Evolutionary conservation across 2,113 vertebrate species (phyloP).

Genomic region (Spea bombifrons): DNA sequence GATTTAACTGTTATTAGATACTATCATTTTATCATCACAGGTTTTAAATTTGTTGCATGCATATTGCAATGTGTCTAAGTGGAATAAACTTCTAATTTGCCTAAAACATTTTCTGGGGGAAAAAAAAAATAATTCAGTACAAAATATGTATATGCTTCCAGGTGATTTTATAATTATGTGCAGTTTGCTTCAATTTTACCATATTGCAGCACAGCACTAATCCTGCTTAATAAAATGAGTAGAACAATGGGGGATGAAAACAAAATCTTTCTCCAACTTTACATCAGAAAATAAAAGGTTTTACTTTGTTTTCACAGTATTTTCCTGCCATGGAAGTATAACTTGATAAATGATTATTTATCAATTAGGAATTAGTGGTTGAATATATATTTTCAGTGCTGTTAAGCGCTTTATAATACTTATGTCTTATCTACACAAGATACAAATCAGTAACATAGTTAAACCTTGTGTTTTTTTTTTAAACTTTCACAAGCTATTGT

Average conservation of each 20-base stretch:
- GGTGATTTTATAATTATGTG: slow-evolving; percentile 48
- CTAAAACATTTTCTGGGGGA: slow-evolving; percentile 50
- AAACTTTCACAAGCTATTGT: no score
- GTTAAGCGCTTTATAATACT: no score
- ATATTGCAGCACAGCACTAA: slow-evolving; percentile 49
- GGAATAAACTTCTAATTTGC: slow-evolving; percentile 52
- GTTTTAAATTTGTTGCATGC: slow-evolving; percentile 49
- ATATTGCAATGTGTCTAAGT: slow-evolving; percentile 28
- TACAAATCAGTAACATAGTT: no score
- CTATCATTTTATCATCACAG: slow-evolving; percentile 50
- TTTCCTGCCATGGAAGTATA: no score
- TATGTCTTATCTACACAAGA: no score
- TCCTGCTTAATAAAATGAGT: slow-evolving; percentile 50
- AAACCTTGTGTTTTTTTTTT: no score
- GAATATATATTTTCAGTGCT: no score
- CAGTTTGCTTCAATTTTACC: slow-evolving; percentile 49
- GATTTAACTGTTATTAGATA: slow-evolving; percentile 49
- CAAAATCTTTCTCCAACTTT: slow-evolving; percentile 40
- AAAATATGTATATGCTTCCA: slow-evolving; percentile 45
- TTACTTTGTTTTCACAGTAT: slow-evolving; percentile 3
- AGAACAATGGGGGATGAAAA: slow-evolving; percentile 43
- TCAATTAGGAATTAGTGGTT: no score
- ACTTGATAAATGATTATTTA: no score
- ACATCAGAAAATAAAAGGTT: slow-evolving; percentile 18
- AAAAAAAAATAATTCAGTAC: slow-evolving; percentile 43